These are phyloP conservation scores for Leucosticte australis DNA, from an alignment of 2,113 vertebrate species.

Conservation along the genomic window DNA sequence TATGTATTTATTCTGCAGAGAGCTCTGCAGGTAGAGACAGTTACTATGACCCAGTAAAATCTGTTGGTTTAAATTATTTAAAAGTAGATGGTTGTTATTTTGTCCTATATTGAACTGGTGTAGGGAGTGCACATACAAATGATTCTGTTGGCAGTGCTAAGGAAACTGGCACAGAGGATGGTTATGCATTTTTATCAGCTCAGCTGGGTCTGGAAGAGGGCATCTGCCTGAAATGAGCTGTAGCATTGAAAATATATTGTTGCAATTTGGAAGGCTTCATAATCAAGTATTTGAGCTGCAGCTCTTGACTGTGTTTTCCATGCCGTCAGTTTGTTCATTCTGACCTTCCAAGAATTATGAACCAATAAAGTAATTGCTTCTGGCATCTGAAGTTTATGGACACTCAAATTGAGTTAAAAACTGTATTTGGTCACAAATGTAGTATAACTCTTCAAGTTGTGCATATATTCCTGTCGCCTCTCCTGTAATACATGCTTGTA, in stretches of 20 bases:
- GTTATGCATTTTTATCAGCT: slow-evolving; percentile 66
- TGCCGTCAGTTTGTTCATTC: background rate
- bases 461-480: background rate
- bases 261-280: background rate
- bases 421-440: background rate
- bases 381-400: background rate
- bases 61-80: background rate
- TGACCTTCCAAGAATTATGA: background rate
- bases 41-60: background rate
- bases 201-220: slow-evolving; percentile 36
- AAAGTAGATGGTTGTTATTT: background rate
- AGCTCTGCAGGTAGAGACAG: background rate
- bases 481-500: background rate
- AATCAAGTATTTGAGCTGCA: background rate
- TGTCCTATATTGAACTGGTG: slow-evolving; percentile 5
- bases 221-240: slow-evolving; percentile 16
- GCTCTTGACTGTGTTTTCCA: background rate
- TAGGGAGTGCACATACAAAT: slow-evolving; percentile 6
- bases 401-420: background rate
- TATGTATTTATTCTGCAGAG: background rate
- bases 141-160: slow-evolving; percentile 38
- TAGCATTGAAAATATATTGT: background rate
- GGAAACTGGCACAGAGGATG: slow-evolving; percentile 57
- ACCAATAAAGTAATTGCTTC: background rate
- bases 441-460: background rate